Evolutionary conservation across 2,113 vertebrate species (phyloP), one percentile per base, ranked within the genome.

Genomic region (Mobula hypostoma): DNA sequence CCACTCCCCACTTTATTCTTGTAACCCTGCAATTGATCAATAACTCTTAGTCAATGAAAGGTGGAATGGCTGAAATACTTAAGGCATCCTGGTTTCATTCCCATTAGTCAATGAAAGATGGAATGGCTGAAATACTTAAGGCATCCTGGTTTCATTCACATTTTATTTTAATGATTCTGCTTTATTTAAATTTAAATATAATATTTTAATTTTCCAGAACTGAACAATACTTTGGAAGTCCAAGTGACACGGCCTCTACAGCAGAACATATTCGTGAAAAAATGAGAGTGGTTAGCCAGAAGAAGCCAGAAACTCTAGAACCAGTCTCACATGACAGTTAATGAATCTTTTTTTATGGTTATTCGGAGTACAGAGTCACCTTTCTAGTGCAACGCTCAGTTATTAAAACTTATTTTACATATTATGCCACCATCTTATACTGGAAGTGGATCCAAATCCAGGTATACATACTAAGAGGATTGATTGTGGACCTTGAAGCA

Each of bases 181-280:
- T 74, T 36, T 77, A 48, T 92, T 29, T 17, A n/a, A 36, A 78
- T 61, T 78, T 83, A 72, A 40, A 76, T 32, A 12, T 48, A 24
- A 74, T 72, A 48, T 48, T 15, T 94, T 68, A 58, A 40, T 88
- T 94, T 96, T 95, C 94, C 95, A 99, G 98, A 96, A 98, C 97
- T 68, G 99, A 99, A 96, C 99, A 99, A 94, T 99, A 97, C 95
- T 99, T 99, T 80, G 98, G 99, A 95, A 99, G 97, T 95, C 98
- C 98, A 74, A 97, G 98, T 56, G 99, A 99, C 88, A 98, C 98
- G 94, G 98, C 98, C 40, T 97, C 98, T 77, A 97, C 98, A 74
- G 98, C 98, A 21, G 98, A 99, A 95, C 97, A 97, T 85, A 97
- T 99, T 95, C 97, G 98, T 95, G 99, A 99, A 96, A 98, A 97